Conservation (phyloP, 2,888 invertebrate species). For the Mylabris sibirica region DNA sequence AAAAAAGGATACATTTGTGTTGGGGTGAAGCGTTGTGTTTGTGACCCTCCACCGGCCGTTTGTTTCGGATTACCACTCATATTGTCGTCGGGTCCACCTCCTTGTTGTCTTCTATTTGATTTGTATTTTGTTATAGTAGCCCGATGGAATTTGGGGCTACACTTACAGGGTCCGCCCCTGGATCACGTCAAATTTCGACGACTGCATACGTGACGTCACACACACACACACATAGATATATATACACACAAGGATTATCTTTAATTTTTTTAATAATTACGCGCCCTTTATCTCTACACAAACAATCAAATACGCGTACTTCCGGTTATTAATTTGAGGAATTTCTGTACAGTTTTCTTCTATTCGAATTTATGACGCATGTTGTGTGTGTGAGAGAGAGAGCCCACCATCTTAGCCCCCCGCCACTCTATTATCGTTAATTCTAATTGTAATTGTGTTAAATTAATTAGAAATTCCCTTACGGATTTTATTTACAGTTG, state of each 20-base stretch:
- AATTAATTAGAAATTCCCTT: neutral
- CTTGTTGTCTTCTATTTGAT: neutral
- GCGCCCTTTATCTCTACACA: constrained; percentile 39
- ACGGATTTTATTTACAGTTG: neutral
- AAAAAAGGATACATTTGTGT: constrained; percentile 69
- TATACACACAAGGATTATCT: too few relatives aligned
- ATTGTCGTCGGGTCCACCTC: constrained; percentile 40
- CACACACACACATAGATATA: constrained; percentile 45
- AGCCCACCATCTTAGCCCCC: neutral
- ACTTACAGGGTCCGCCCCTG: constrained; percentile 69
- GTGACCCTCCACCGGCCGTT: constrained; percentile 68
- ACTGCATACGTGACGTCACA: constrained; percentile 60
- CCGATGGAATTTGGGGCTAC: constrained; percentile 65
- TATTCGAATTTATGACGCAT: constrained; percentile 4
- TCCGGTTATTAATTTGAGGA: neutral
- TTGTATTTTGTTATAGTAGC: constrained; percentile 50
- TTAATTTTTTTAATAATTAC: constrained; percentile 35
- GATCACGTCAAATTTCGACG: constrained; percentile 50
- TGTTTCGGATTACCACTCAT: constrained; percentile 74
- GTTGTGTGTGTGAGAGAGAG: neutral
- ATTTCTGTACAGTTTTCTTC: neutral
- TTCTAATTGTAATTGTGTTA: neutral
- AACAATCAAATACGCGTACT: neutral
- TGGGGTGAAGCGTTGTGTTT: constrained; percentile 65
- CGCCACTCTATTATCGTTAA: neutral